phyloP scores from a whole-genome alignment of 2,113 vertebrate genomes.

The Sitta europaea region DNA sequence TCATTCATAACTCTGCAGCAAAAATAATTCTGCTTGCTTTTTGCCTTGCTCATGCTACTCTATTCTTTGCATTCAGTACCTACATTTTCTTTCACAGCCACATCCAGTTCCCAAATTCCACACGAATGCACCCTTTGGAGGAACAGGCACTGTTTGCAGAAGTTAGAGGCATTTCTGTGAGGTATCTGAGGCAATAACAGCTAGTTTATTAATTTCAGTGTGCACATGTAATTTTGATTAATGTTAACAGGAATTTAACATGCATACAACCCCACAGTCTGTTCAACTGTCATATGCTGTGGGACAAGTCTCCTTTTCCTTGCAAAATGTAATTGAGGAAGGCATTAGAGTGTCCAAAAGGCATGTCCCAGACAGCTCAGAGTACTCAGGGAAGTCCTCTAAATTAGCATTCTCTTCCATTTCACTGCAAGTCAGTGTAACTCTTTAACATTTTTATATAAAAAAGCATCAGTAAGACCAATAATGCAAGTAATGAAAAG shows the following conservation, averaged over 20 bases:
- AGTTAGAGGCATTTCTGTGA: not conserved
- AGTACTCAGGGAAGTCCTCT: not conserved
- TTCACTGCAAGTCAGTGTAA: not conserved
- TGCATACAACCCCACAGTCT: not conserved
- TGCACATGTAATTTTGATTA: not conserved
- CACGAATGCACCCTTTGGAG: not conserved
- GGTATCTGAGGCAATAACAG: not conserved
- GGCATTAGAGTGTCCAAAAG: not conserved
- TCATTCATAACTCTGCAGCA: not conserved
- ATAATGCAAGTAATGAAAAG: not conserved
- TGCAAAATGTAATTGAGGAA: not conserved
- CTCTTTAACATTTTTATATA: not conserved
- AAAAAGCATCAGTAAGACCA: not conserved
- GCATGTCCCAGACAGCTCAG: not conserved
- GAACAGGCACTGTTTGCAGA: rapidly evolving
- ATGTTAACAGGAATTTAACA: not conserved
- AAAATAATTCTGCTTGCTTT: not conserved
- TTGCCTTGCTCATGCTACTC: not conserved
- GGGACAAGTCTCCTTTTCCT: not conserved
- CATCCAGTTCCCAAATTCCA: not conserved
- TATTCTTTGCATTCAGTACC: not conserved
- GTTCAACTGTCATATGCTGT: not conserved
- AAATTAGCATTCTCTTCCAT: not conserved
- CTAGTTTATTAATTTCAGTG: not conserved
- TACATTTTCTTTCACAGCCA: not conserved